Evolutionary conservation across 2,888 invertebrate species (phyloP).

Genomic region (Drosophila mimetica): DNA sequence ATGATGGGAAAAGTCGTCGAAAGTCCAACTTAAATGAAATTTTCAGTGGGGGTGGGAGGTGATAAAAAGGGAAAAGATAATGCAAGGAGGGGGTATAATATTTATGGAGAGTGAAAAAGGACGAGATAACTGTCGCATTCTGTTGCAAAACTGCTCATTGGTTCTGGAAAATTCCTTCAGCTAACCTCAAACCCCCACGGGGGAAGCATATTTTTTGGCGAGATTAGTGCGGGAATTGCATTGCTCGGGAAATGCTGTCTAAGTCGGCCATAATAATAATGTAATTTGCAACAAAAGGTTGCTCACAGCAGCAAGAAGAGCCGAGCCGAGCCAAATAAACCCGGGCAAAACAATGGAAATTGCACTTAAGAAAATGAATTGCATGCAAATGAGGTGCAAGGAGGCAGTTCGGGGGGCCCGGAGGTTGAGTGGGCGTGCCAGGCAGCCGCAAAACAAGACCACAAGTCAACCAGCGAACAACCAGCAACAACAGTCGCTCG

Average conservation of each 20-base stretch:
- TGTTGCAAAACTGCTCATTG: slow-evolving; percentile 21
- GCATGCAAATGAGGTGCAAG: slow-evolving; percentile 78
- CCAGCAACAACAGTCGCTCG: slow-evolving; percentile 24
- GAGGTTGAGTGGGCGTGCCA: slow-evolving; percentile 20
- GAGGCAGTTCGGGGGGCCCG: neutral
- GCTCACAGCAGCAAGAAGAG: slow-evolving; percentile 43
- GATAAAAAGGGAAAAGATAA: slow-evolving; percentile 15
- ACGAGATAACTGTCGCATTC: slow-evolving; percentile 6
- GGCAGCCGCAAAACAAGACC: slow-evolving; percentile 62
- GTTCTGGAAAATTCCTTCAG: slow-evolving; percentile 30
- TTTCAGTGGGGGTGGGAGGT: slow-evolving; percentile 23
- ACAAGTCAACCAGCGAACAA: slow-evolving; percentile 72
- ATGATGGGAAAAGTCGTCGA: slow-evolving; percentile 21
- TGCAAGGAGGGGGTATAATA: neutral
- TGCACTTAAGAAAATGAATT: slow-evolving; percentile 83
- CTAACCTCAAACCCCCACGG: slow-evolving; percentile 10
- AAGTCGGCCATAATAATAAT: slow-evolving; percentile 59
- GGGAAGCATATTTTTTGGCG: slow-evolving; percentile 23
- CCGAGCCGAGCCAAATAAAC: slow-evolving; percentile 56
- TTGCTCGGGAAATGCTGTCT: slow-evolving; percentile 11
- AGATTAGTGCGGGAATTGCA: slow-evolving; percentile 20
- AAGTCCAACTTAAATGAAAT: slow-evolving; percentile 73
- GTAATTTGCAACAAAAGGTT: slow-evolving; percentile 71
- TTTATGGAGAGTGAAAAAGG: slow-evolving; percentile 1
- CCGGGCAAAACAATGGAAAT: slow-evolving; percentile 74